phyloP scores from a whole-genome alignment of 1,140 invertebrate genomes.

The Nomia melanderi region DNA sequence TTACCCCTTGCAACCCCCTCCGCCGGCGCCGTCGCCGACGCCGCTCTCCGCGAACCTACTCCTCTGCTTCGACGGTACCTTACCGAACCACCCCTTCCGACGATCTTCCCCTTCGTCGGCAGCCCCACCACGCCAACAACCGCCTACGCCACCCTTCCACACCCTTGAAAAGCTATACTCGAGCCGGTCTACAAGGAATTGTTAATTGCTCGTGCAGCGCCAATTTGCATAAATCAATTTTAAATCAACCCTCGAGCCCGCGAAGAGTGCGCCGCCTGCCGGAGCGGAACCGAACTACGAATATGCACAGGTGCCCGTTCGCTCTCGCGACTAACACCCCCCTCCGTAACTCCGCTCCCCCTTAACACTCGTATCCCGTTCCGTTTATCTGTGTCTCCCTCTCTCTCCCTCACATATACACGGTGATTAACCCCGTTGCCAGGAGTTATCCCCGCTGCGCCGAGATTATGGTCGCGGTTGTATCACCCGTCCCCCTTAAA shows the following conservation, averaged over 20 bases:
- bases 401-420: background rate
- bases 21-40: background rate
- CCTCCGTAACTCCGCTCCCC: background rate
- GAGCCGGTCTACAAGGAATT: conserved; percentile 79
- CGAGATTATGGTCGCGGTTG: conserved; percentile 23
- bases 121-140: background rate
- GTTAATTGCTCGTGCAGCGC: conserved; percentile 81
- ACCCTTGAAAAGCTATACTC: conserved; percentile 74
- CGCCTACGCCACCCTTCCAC: conserved; percentile 23
- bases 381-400: background rate
- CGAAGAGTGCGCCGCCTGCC: conserved; percentile 68
- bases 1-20: too few species aligned
- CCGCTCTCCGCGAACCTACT: conserved; percentile 30
- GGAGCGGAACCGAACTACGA: conserved; percentile 25
- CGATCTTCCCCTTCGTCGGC: conserved; percentile 6
- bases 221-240: conserved; percentile 82
- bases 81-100: conserved; percentile 47
- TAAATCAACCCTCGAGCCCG: conserved; percentile 76
- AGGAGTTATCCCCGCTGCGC: conserved; percentile 12
- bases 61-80: conserved; percentile 53
- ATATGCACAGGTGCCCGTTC: conserved; percentile 54
- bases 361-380: too few species aligned
- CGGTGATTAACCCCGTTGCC: conserved; percentile 8
- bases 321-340: background rate
- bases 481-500: background rate